phyloP scores from a whole-genome alignment of 1,140 invertebrate species.

The Drosophila insularis region DNA sequence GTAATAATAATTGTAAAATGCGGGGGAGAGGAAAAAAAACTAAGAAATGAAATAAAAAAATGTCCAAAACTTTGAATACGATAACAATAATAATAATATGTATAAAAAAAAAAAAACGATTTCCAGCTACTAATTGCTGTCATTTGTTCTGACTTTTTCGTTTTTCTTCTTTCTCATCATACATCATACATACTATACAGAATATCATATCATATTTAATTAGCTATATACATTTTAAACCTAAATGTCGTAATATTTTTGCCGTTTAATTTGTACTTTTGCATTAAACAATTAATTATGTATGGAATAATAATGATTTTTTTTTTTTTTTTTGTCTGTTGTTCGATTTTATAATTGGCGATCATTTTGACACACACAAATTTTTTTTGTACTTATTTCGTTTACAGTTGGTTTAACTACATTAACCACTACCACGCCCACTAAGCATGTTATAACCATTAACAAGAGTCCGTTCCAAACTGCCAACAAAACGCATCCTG shows the following conservation, averaged over 20 bases:
- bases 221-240: background rate
- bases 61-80: conserved; percentile 83
- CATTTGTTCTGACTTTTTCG: conserved; percentile 45
- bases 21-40: conserved; percentile 21
- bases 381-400: conserved; percentile 71
- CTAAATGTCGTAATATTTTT: no score
- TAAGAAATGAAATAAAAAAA: conserved; percentile 60
- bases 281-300: conserved; percentile 22
- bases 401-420: conserved; percentile 78
- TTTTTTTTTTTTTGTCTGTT: no score
- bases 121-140: conserved; percentile 54
- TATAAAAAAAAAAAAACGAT: conserved; percentile 35
- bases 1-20: conserved; percentile 34
- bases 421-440: conserved; percentile 69
- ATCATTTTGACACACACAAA: conserved; percentile 55
- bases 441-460: conserved; percentile 79
- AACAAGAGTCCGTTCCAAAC: conserved; percentile 72
- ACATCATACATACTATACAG: background rate
- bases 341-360: conserved; percentile 51
- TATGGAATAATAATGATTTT: conserved; percentile 3
- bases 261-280: background rate
- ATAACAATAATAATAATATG: conserved; percentile 44
- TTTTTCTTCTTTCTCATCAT: conserved; percentile 38
- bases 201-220: background rate
- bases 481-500: conserved; percentile 48